Evolutionary conservation across 2,888 invertebrate genomes (phyloP), one percentile per base, ranked within the genome.

Genomic region (Oscheius sp.): DNA sequence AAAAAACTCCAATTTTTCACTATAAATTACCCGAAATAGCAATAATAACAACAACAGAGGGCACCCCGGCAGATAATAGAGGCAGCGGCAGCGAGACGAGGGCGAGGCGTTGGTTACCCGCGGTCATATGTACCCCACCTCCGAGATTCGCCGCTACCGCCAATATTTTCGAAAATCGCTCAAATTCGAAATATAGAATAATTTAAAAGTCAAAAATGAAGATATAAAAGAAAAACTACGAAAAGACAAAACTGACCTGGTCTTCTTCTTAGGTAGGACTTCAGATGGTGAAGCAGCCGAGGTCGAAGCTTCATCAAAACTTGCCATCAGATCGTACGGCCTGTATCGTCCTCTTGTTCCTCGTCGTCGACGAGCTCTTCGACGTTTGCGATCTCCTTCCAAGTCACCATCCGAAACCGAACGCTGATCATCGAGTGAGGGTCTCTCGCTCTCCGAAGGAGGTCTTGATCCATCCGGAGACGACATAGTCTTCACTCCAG

Each of bases 241-340:
- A 47, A 47, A 26, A 26, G 5, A 28, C n/a, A n/a, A n/a, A 47
- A 62, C 68, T 22, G 24, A 67, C 67, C 68, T 61, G 50, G n/a
- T 26, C 56, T 51, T 51, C 30, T 44, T 59, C 24, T 54, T 20
- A 8, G 61, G 22, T 47, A n/a, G n/a, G 17, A 5, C 20, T 22
- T 57, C 62, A n/a, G n/a, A n/a, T n/a, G n/a, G n/a, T n/a, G n/a
- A n/a, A n/a, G 59, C 24, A 22, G 36, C n/a, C 2, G 59, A 59
- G 41, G 59, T 32, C 6, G 28, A 17, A 22, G 33, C 38, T 17
- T 49, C 50, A 14, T 41, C 57, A 9, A 38, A 28, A 5, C 28
- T 38, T 9, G 33, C 54, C 8, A 41, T 36, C 20, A 56, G 24
- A 4, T 68, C 68, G 57, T 68, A 68, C 47, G 68, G 68, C 20